Conservation (phyloP, 2,113 vertebrate genomes). For the Numida meleagris region DNA sequence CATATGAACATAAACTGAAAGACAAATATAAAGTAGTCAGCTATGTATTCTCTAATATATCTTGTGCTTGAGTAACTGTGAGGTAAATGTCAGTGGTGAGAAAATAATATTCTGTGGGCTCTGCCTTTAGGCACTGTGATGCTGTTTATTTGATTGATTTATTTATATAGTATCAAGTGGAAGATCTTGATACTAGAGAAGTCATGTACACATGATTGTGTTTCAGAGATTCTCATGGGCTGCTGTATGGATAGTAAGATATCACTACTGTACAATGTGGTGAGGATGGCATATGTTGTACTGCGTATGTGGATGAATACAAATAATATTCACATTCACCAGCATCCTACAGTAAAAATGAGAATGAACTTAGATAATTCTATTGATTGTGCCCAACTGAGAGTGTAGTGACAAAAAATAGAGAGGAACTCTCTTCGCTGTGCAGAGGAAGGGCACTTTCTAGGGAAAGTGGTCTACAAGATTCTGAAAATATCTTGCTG, state of each 20-base stretch:
- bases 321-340: neutral
- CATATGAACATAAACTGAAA: neutral
- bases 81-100: neutral
- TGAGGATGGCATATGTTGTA: neutral
- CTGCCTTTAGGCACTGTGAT: accelerated
- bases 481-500: neutral
- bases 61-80: neutral
- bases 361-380: neutral
- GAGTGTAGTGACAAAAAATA: neutral
- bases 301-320: neutral
- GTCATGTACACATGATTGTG: accelerated
- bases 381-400: neutral
- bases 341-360: neutral
- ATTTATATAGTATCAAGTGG: neutral
- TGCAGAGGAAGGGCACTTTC: neutral
- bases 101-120: neutral
- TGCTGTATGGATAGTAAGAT: neutral
- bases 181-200: neutral
- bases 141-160: neutral
- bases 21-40: neutral
- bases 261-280: neutral
- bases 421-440: accelerated
- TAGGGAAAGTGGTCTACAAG: neutral
- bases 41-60: neutral
- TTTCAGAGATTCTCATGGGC: neutral